Percentiles rank a stretch among this genome's conserved stretches.
phyloP scores from a whole-genome alignment of 2,113 vertebrate species.

The Lophochroa leadbeateri region DNA sequence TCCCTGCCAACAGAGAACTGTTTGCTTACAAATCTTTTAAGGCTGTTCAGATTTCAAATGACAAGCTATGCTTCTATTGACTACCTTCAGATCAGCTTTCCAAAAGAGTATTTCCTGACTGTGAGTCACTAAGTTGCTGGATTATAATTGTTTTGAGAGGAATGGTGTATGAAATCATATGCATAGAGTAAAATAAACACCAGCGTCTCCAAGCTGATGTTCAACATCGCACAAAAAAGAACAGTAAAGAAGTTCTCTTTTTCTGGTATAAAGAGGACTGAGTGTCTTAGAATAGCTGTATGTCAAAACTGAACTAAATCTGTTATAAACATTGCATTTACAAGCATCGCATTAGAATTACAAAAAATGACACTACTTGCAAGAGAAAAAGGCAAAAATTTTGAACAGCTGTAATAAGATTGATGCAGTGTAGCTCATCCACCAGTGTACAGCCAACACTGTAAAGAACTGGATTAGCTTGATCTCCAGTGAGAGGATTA shows the following conservation, averaged over 20 bases:
- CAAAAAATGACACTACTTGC: neutral
- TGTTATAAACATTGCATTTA: conserved; percentile 7
- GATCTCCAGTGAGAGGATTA: conserved; percentile 15
- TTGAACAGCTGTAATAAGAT: neutral
- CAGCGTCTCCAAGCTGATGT: neutral
- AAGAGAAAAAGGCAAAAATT: neutral
- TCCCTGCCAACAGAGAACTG: neutral
- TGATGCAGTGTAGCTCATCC: neutral
- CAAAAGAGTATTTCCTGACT: neutral
- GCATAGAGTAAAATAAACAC: neutral
- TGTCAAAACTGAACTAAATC: conserved; percentile 27
- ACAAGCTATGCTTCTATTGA: conserved; percentile 31
- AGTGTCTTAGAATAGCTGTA: neutral
- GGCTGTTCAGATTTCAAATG: conserved; percentile 62
- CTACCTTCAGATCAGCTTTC: neutral
- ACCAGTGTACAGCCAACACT: neutral
- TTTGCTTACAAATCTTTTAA: conserved; percentile 64
- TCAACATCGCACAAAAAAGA: neutral
- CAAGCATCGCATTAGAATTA: neutral
- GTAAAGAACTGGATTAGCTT: conserved; percentile 33
- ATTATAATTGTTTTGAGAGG: conserved; percentile 11
- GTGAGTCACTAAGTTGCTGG: neutral
- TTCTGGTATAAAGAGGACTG: neutral
- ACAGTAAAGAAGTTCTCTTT: neutral
- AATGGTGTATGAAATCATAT: neutral